A percentile compares a stretch with the other conserved stretches of the same genome.
These are phyloP conservation scores for Eremophila alpestris DNA, from an alignment of 2,797 vertebrate species.

Conservation along the genomic window DNA sequence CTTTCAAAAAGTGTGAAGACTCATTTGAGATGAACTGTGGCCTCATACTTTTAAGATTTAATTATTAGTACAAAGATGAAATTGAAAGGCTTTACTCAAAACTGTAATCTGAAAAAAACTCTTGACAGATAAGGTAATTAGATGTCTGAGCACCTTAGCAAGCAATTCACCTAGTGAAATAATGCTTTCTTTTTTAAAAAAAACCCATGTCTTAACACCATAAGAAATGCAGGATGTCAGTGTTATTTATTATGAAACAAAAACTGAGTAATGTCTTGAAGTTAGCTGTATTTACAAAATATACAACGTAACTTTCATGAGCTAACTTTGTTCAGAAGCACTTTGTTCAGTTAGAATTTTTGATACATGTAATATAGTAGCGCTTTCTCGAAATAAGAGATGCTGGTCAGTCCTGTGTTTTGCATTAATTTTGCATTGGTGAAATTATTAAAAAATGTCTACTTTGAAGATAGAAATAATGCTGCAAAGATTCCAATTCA, in stretches of 20 bases:
- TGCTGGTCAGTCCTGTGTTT: background rate
- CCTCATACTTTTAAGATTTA: background rate
- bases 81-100: background rate
- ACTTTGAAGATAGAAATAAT: background rate
- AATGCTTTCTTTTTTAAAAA: background rate
- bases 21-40: background rate
- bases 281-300: background rate
- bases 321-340: background rate
- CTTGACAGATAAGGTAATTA: background rate
- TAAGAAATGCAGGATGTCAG: background rate
- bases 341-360: background rate
- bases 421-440: background rate
- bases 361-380: background rate
- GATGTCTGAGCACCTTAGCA: background rate
- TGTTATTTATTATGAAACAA: background rate
- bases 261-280: background rate
- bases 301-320: background rate
- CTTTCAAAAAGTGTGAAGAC: background rate
- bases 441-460: accelerated
- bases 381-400: background rate
- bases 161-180: background rate
- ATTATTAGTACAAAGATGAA: background rate
- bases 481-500: background rate
- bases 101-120: background rate
- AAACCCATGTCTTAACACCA: accelerated